Percentiles rank a stretch among this genome's conserved stretches.
Conservation (phyloP, 1,140 invertebrate genomes). For the Apis dorsata region DNA sequence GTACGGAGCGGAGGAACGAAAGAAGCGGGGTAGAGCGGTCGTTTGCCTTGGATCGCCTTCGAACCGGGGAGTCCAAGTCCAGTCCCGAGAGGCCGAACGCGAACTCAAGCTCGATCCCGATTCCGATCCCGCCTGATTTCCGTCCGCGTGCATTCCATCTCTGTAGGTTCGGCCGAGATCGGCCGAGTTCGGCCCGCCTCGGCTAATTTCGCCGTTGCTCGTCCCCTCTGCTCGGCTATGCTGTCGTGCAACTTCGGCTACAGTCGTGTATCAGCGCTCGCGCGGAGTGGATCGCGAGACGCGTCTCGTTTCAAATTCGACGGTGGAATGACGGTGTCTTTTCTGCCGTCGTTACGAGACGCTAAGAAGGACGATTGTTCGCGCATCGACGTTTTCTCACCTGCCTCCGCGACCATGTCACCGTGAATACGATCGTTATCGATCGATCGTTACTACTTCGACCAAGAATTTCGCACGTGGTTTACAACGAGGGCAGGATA, state of each 20-base stretch:
- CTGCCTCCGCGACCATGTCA: conserved; percentile 9
- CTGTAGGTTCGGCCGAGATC: conserved; percentile 50
- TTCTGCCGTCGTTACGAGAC: conserved; percentile 41
- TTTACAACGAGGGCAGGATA: conserved; percentile 6
- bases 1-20: conserved; percentile 42
- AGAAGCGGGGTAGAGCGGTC: conserved; percentile 73
- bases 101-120: conserved; percentile 71
- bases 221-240: conserved; percentile 50
- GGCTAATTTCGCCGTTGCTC: conserved; percentile 24
- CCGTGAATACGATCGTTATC: not conserved
- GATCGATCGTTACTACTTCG: no score
- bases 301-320: conserved; percentile 29
- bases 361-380: conserved; percentile 37
- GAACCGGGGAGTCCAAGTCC: conserved; percentile 68
- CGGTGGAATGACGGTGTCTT: conserved; percentile 48
- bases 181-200: conserved; percentile 44
- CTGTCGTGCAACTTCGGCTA: conserved; percentile 66
- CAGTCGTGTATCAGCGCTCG: conserved; percentile 72
- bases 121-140: conserved; percentile 73
- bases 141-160: conserved; percentile 75
- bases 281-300: conserved; percentile 59
- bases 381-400: conserved; percentile 29
- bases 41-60: conserved; percentile 78
- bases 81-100: conserved; percentile 38
- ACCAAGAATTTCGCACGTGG: conserved; percentile 29